Evolutionary conservation across 1,140 invertebrate species (phyloP).

Genomic region (Lasioglossum albipes): DNA sequence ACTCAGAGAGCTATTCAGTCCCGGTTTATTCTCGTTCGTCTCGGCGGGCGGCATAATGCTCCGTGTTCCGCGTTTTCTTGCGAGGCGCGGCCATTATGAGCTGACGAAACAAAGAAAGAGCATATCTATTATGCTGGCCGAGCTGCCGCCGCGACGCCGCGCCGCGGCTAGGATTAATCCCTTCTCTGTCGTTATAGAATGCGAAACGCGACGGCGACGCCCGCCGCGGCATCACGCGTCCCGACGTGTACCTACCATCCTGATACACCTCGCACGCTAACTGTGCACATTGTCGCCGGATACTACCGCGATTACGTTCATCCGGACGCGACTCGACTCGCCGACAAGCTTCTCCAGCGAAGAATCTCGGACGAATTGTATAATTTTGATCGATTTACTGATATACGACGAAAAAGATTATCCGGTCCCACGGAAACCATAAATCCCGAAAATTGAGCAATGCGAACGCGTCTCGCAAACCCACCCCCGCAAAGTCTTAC

Average conservation of each 20-base stretch:
- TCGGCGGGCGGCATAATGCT: slow-evolving; percentile 63
- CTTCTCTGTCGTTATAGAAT: slow-evolving; percentile 67
- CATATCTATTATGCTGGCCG: slow-evolving; percentile 65
- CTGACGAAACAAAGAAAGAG: slow-evolving; percentile 64
- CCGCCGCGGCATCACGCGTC: slow-evolving; percentile 14
- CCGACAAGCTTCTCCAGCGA: too few relatives aligned
- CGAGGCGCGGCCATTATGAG: slow-evolving; percentile 64
- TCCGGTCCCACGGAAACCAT: too few relatives aligned
- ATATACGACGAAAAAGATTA: too few relatives aligned
- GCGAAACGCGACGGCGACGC: slow-evolving; percentile 42
- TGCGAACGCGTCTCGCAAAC: neutral
- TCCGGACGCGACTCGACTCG: too few relatives aligned
- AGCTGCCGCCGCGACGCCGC: slow-evolving; percentile 56
- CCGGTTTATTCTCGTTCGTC: slow-evolving; percentile 62
- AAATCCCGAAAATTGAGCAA: too few relatives aligned
- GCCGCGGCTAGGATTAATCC: slow-evolving; percentile 63
- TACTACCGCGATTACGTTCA: slow-evolving; percentile 23
- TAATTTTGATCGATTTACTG: too few relatives aligned
- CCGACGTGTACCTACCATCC: slow-evolving; percentile 1
- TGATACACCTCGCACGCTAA: slow-evolving; percentile 39
- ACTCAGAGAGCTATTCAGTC: slow-evolving; percentile 57
- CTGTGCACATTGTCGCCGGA: slow-evolving; percentile 45
- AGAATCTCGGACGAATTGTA: too few relatives aligned
- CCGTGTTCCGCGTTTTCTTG: slow-evolving; percentile 66
- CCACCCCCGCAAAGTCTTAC: neutral